Base-by-base conservation (phyloP, 2,888 invertebrate species). In the Epirrhoe tristata region DNA sequence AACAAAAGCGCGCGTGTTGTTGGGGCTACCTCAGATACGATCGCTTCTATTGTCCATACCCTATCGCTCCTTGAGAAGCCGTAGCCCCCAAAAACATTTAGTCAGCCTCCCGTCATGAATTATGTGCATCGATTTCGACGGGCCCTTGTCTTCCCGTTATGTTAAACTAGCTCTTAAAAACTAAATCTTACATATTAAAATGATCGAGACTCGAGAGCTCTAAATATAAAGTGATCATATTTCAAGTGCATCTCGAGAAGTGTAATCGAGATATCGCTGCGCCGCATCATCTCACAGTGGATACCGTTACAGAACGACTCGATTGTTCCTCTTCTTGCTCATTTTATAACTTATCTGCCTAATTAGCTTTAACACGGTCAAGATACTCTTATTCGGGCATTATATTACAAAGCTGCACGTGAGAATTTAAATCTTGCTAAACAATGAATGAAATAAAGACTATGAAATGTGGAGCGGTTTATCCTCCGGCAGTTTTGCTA, bases 41-140 rank as follows among this genome's bases (percentile, higher is more conserved):
- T 82, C 82, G 80, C 56, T 58, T 58, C 78, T 81, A 87, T 90
- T 91, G 89, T 91, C 81, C 77, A 74, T 74, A 73, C 82, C 81
- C 83, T 80, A 81, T 81, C 81, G 78, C 80, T 81, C 73, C 80
- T 71, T 60, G 75, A 81, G 80, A 69, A 68, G 72, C 70, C 68
- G 67, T 70, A 74, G 76, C 76, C 79, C 79, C 64, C 62, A 53
- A 68, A 68, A 71, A 64, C 68, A 67, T 72, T 68, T 71, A 66
- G 75, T 59, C 72, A 51, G 58, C 71, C 73, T 72, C 74, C 74
- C 71, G 72, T 78, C 81, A 89, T 91, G 88, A 91, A 90, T 92
- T 87, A 91, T 91, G 90, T 87, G 86, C 91, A 91, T 91, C 79
- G 73, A 84, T 84, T 85, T 81, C 79, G 76, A 79, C 74, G 73